Conservation (phyloP, 2,113 vertebrate genomes). For the Alces alces region DNA sequence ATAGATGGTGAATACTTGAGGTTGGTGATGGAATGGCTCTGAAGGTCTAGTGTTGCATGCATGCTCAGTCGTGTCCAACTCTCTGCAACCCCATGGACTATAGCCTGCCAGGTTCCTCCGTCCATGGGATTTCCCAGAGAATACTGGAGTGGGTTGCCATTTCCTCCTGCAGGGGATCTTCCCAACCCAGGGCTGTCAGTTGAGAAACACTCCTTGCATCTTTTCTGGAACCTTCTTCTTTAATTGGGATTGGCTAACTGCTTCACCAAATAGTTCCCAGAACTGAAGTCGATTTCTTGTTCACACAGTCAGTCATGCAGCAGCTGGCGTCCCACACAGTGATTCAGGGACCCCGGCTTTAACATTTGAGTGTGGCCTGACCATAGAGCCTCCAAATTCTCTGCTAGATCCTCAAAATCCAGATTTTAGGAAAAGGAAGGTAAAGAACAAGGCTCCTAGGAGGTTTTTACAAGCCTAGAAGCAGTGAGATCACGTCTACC, state of each 20-base stretch:
- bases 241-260: not conserved
- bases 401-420: not conserved
- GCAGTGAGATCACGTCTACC: not conserved
- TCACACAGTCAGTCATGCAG: not conserved
- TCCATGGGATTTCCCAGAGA: not conserved
- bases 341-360: not conserved
- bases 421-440: not conserved
- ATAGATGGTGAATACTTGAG: not conserved
- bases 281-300: not conserved
- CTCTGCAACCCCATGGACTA: not conserved
- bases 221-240: not conserved
- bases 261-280: not conserved
- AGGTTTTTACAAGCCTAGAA: not conserved
- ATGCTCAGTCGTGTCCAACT: fast-evolving
- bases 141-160: not conserved
- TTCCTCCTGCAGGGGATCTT: not conserved
- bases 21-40: not conserved
- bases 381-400: not conserved
- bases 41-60: not conserved
- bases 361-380: not conserved
- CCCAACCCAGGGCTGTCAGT: not conserved
- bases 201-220: not conserved
- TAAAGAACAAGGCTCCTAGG: not conserved
- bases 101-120: not conserved
- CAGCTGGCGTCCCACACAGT: not conserved